Percentiles rank a stretch among this genome's conserved stretches.
These are phyloP conservation scores for Chaetophractus vellerosus DNA, from an alignment of 2,797 vertebrate species.

Conservation along the genomic window DNA sequence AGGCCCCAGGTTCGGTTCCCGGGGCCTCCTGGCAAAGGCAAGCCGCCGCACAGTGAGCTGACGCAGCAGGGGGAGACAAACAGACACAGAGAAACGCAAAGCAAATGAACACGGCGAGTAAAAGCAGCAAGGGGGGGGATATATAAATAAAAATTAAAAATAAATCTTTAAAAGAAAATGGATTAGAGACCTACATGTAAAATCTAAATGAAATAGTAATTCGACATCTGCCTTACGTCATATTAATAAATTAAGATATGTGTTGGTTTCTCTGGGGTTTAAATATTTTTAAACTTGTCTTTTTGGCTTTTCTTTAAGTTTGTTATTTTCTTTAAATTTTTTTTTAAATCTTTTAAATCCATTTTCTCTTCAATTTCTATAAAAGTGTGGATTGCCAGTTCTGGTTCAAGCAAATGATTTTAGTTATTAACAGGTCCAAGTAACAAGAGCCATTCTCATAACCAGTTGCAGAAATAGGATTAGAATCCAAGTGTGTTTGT, in stretches of 20 bases:
- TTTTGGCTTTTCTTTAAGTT: neutral
- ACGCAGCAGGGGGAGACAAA: no score
- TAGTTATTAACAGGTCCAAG: neutral
- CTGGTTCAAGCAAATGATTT: conserved; percentile 9
- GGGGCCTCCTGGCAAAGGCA: no score
- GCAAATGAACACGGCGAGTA: no score
- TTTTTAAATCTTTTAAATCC: neutral
- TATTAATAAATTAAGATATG: neutral
- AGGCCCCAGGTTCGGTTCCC: no score
- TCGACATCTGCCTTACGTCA: neutral
- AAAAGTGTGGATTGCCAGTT: neutral
- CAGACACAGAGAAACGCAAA: no score
- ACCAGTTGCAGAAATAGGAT: conserved; percentile 14
- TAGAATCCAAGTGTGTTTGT: neutral
- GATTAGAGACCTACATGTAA: conserved; percentile 6
- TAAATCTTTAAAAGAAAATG: no score
- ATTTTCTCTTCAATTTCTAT: neutral
- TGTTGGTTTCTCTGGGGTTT: neutral
- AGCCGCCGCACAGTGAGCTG: no score
- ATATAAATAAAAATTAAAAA: no score
- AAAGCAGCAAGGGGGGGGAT: no score
- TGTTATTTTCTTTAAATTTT: neutral
- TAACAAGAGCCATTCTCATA: conserved; percentile 24
- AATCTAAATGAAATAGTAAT: conserved; percentile 1
- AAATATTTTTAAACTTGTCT: neutral